These are phyloP conservation scores for Anticlea derivata DNA, from an alignment of 2,888 invertebrate genomes.

Conservation along the genomic window DNA sequence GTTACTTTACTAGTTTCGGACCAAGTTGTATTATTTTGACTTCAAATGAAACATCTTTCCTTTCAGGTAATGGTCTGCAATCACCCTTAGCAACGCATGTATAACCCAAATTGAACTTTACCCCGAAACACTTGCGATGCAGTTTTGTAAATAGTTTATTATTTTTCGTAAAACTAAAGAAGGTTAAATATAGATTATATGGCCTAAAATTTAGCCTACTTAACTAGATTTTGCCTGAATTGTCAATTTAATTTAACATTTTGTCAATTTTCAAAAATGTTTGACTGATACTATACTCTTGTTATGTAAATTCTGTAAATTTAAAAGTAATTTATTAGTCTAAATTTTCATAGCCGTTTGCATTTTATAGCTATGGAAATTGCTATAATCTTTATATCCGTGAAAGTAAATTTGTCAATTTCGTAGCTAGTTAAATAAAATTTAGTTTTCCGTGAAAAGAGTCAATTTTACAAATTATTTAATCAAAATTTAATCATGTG, in stretches of 20 bases:
- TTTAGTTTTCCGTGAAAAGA: conserved; percentile 15
- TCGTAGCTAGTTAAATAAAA: conserved; percentile 25
- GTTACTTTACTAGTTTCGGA: too few relatives aligned
- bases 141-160: conserved; percentile 29
- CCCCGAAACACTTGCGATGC: conserved; percentile 42
- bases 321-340: conserved; percentile 18
- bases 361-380: conserved; percentile 18
- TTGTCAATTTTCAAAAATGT: conserved; percentile 64
- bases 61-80: conserved; percentile 75
- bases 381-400: conserved; percentile 10
- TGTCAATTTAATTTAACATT: conserved; percentile 44
- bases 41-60: conserved; percentile 17
- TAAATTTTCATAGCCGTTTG: conserved; percentile 21
- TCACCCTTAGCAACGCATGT: conserved; percentile 85
- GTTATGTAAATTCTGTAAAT: conserved; percentile 40
- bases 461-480: conserved; percentile 20
- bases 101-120: conserved; percentile 62
- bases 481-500: conserved; percentile 13
- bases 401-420: conserved; percentile 19
- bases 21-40: too few relatives aligned
- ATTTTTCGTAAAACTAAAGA: conserved; percentile 19
- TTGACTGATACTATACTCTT: conserved; percentile 68
- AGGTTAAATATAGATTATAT: conserved; percentile 32
- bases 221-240: conserved; percentile 39
- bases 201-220: conserved; percentile 31